These are phyloP conservation scores for Dromiciops gliroides DNA, from an alignment of 2,113 vertebrate species.

Conservation along the genomic window DNA sequence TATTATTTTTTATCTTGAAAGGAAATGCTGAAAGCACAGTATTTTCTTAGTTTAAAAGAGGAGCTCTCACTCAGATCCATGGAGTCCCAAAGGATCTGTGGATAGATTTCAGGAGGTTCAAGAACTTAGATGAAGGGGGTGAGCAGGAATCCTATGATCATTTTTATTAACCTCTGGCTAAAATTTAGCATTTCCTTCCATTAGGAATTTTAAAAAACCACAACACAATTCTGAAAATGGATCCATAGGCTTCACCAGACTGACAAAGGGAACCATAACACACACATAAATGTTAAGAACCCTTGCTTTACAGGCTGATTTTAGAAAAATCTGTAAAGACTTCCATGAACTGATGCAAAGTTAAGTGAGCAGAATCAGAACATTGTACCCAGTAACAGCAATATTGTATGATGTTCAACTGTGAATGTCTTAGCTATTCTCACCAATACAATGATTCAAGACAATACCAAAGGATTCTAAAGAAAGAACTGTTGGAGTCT, in stretches of 20 bases:
- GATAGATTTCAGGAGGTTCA: not conserved
- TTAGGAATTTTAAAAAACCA: not conserved
- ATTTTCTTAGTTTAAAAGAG: not conserved
- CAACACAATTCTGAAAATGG: not conserved
- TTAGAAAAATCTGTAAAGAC: not conserved
- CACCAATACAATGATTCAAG: not conserved
- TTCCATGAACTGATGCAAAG: not conserved
- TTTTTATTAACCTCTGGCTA: not conserved
- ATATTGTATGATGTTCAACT: not conserved
- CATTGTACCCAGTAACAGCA: not conserved
- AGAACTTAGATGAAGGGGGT: not conserved
- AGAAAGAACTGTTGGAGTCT: not conserved
- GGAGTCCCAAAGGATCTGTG: not conserved
- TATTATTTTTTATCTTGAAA: not conserved
- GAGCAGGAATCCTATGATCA: not conserved
- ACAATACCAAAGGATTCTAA: not conserved
- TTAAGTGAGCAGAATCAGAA: not conserved
- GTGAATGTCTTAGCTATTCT: not conserved
- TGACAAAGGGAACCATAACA: not conserved
- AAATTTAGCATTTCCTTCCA: not conserved
- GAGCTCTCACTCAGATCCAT: not conserved
- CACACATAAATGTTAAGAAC: not conserved
- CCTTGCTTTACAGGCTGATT: not conserved
- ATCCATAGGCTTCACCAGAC: not conserved
- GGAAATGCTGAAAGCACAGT: not conserved